These are phyloP conservation scores for Protodeltote pygarga DNA, from an alignment of 2,888 invertebrate genomes.

Conservation along the genomic window DNA sequence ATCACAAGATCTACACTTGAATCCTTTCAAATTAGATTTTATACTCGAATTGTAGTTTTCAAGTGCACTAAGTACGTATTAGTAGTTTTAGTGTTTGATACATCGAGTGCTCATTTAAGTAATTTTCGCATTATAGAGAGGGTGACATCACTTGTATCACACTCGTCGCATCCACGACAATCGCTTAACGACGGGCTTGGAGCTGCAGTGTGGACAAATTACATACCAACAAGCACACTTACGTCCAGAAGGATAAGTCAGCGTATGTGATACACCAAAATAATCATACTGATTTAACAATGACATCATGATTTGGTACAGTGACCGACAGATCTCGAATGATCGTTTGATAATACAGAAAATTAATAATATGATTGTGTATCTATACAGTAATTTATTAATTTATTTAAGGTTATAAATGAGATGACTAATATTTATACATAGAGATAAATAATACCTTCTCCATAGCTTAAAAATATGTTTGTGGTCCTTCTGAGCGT, in stretches of 20 bases:
- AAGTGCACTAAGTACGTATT: no score
- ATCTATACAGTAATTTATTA: no score
- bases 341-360: no score
- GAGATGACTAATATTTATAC: no score
- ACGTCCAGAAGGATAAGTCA: constrained; percentile 8
- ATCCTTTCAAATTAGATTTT: background rate
- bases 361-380: no score
- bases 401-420: no score
- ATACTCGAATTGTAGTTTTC: no score
- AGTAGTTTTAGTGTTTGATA: background rate
- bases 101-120: constrained; percentile 5
- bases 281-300: no score
- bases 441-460: background rate
- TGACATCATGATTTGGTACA: no score
- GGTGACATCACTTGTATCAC: constrained; percentile 22
- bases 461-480: background rate
- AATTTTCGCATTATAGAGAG: constrained; percentile 38
- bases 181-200: constrained; percentile 29
- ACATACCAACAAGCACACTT: constrained; percentile 1
- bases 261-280: no score
- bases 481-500: constrained; percentile 10
- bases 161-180: constrained; percentile 18
- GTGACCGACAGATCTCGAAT: no score
- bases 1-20: no score
- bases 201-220: background rate